These are phyloP conservation scores for Entomobrya multifasciata DNA, from an alignment of 2,888 invertebrate genomes.

Conservation along the genomic window DNA sequence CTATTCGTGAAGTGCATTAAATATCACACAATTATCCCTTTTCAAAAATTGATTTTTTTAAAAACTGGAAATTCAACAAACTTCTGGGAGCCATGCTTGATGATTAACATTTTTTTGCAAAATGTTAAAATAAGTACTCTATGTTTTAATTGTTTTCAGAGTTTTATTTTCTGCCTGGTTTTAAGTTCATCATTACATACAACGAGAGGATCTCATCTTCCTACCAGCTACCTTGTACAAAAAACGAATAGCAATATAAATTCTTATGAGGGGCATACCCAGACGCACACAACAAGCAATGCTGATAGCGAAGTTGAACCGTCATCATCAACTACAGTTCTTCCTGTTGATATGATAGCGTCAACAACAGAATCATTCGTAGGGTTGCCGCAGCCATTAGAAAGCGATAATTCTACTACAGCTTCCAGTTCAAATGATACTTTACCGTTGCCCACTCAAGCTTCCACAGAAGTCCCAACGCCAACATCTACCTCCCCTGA, in stretches of 20 bases:
- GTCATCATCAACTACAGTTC: not conserved
- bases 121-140: not conserved
- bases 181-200: slow-evolving; percentile 44
- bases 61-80: no score
- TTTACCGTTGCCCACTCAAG: not conserved
- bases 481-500: no score
- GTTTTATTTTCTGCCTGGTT: slow-evolving; percentile 41
- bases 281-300: not conserved
- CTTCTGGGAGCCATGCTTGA: no score
- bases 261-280: no score
- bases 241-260: slow-evolving; percentile 69
- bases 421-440: slow-evolving; percentile 3
- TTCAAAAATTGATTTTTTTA: no score
- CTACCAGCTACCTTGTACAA: slow-evolving; percentile 71
- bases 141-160: slow-evolving; percentile 36
- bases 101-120: no score
- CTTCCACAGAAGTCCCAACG: not conserved
- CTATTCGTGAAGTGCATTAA: no score
- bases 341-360: not conserved
- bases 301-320: slow-evolving; percentile 1
- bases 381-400: not conserved
- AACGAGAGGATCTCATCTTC: slow-evolving; percentile 71
- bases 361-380: not conserved
- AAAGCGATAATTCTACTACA: not conserved
- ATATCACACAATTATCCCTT: no score